Base-by-base conservation (phyloP, 2,888 invertebrate species). In the Frankliniella fusca region DNA sequence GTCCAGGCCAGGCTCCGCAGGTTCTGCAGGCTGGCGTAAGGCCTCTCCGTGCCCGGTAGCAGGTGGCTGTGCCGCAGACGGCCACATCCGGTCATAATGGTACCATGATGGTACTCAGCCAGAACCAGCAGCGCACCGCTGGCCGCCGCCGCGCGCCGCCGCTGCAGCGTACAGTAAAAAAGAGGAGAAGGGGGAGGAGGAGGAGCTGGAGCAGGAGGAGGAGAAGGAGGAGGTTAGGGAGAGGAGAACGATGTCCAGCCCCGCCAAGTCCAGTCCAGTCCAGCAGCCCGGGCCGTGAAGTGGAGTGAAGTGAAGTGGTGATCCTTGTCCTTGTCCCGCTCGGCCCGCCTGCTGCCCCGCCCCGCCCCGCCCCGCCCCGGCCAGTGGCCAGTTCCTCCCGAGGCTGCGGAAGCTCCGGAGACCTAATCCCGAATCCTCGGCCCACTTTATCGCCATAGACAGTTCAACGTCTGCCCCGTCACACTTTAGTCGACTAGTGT, bases 61-160 rank as follows among this genome's bases (percentile, higher is more conserved):
- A 61, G 61, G 61, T 61, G 61, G 61, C 61, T 61, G 20, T 61
- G 61, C 61, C 61, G n/a, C 20, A n/a, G 61, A 61, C 61, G 11
- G 70, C 70, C 70, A 76, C 70, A 76, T 76, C 70, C 70, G 70
- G 70, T 27, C 70, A 27, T 76, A 76, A 76, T 76, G 70, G 70
- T 27, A 76, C 70, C 70, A 76, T 76, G 70, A 76, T 76, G 70
- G 70, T 76, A 76, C 54, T 54, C 54, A 38, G 38, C 38, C 38
- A 38, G 38, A 38, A 38, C 38, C 38, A 38, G 38, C 70, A 76
- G 70, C 9, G 70, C 54, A 20, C 54, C 20, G 54, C 54, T 76
- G 70, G 54, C 54, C 20, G 54, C 54, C n/a, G 61, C 61, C 18
- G n/a, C 3, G 10, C 54, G 54, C 54, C 20, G 54, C 70, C 27